Base-by-base conservation (phyloP, 2,888 invertebrate species). In the Apamea sordens region DNA sequence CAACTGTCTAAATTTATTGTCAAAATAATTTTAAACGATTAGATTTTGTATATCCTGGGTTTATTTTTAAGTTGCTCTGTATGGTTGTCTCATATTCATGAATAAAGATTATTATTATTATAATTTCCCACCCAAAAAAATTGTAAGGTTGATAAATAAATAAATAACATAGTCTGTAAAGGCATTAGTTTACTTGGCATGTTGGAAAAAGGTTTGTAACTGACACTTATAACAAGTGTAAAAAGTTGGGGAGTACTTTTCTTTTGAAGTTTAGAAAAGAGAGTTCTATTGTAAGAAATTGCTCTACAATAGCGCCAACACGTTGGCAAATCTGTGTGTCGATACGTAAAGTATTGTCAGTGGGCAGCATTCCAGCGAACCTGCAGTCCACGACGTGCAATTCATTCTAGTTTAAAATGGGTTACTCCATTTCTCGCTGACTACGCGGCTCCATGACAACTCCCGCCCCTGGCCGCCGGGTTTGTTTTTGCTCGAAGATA, bases 361-460 rank as follows among this genome's bases (percentile, higher is more conserved):
- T 95, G 95, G 96, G 95, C 95, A 95, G 93, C 91, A 94, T 95
- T 96, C 95, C 96, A 96, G 94, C 90, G 92, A 95, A 95, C 95
- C 96, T 95, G 95, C 94, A 95, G 94, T 93, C 94, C 95, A 95
- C 95, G 95, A 95, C 94, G 93, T 94, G 95, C 95, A 95, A 96
- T 96, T 96, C 95, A 96, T 96, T 95, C 95, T 94, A 94, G 95
- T 95, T 95, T 95, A 95, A 96, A 96, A 95, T 96, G 94, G 96
- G 95, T 95, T 95, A 95, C 94, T 95, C 94, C 93, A 94, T 95
- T 96, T 95, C 94, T 93, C 94, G 95, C 95, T 96, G 96, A 96
- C 95, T 95, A 92, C 92, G 94, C 95, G 93, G 91, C 92, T 94
- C 93, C 91, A 93, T 95, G 95, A 95, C 95, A 95, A 93, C 93